Evolutionary conservation across 2,797 vertebrate genomes (phyloP).

Genomic region (Delichon dasypus): DNA sequence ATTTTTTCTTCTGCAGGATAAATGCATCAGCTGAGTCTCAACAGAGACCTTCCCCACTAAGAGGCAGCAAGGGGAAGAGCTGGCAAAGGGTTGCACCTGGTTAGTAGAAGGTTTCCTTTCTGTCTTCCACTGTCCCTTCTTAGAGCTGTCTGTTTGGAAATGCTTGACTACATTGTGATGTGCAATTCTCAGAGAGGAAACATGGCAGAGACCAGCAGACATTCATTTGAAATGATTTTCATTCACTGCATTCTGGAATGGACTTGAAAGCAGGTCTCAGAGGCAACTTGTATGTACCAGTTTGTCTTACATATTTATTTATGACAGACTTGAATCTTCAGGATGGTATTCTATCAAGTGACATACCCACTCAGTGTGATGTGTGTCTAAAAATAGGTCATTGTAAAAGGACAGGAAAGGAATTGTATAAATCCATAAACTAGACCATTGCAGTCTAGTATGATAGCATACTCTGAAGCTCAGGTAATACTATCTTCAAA

Average conservation of each 20-base stretch:
- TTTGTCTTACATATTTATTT: slow-evolving; percentile 64
- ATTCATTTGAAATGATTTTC: slow-evolving; percentile 75
- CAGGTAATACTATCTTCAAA: not conserved
- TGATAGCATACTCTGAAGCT: not conserved
- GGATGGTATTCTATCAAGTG: slow-evolving; percentile 73
- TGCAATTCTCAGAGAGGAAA: slow-evolving; percentile 43
- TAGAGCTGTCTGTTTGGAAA: slow-evolving; percentile 44
- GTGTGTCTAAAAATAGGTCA: slow-evolving; percentile 69
- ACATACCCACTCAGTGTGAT: slow-evolving; percentile 68
- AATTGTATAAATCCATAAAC: slow-evolving; percentile 5
- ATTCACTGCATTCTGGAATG: slow-evolving; percentile 64
- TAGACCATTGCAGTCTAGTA: not conserved
- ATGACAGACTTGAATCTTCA: slow-evolving; percentile 71
- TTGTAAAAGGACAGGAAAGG: slow-evolving; percentile 59
- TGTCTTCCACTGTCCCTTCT: not conserved
- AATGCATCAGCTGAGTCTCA: not conserved
- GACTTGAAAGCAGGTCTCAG: slow-evolving; percentile 75
- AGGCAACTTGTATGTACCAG: slow-evolving; percentile 73
- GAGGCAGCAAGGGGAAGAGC: not conserved
- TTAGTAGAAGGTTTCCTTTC: not conserved
- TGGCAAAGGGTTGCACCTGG: not conserved
- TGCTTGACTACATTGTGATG: not conserved
- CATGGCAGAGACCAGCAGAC: slow-evolving; percentile 74
- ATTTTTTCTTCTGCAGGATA: not conserved
- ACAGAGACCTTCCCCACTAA: not conserved